Percentiles rank a stretch among this genome's conserved stretches.
Conservation (phyloP, 2,113 vertebrate genomes). For the Strix uralensis region DNA sequence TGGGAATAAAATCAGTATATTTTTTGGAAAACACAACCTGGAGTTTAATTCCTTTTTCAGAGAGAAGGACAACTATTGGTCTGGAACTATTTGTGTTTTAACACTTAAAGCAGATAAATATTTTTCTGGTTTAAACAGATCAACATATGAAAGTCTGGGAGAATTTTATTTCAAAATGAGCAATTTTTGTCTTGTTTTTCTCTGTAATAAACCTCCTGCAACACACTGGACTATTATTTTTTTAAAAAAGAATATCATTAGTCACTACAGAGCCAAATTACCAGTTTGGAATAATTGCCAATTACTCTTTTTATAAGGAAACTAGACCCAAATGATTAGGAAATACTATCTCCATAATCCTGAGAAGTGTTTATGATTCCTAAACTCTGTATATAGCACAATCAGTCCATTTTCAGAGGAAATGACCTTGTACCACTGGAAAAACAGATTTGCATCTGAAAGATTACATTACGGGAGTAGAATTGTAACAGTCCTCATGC, state of each 20-base stretch:
- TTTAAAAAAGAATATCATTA: neutral
- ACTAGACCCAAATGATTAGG: neutral
- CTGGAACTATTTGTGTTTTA: neutral
- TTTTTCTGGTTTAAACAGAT: conserved; percentile 12
- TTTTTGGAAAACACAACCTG: neutral
- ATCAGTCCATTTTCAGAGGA: conserved; percentile 12
- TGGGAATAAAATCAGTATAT: neutral
- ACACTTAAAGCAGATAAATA: neutral
- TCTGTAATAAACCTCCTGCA: neutral
- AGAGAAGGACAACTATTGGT: neutral
- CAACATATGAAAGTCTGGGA: neutral
- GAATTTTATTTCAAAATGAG: conserved; percentile 13
- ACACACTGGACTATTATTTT: neutral
- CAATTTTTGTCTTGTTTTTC: neutral
- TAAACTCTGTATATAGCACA: neutral
- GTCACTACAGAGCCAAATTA: neutral
- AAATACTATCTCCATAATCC: neutral
- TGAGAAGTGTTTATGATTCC: neutral
- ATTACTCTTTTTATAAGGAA: conserved; percentile 3
- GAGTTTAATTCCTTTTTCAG: neutral
- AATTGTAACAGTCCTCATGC: neutral
- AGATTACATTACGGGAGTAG: neutral
- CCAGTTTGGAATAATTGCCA: conserved; percentile 13
- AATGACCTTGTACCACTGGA: neutral
- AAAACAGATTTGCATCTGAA: conserved; percentile 1